Conservation (phyloP, 1,140 invertebrate species). For the Macrosteles quadrilineatus region DNA sequence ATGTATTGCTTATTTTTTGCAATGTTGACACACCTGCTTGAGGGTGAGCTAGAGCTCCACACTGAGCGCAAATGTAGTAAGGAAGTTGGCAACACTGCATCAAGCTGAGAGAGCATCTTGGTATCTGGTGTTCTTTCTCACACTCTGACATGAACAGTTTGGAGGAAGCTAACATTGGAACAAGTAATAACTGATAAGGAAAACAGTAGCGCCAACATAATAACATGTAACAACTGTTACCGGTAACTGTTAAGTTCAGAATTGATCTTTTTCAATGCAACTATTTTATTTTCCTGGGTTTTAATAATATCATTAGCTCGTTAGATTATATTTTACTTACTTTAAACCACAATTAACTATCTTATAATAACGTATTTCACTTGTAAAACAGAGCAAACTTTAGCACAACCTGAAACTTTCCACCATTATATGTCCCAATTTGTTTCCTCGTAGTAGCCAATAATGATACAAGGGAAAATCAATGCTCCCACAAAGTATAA, state of each 20-base stretch:
- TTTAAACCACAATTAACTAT: no score
- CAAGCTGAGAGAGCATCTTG: conserved; percentile 35
- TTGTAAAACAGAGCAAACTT: no score
- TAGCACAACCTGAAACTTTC: no score
- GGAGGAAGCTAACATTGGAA: background rate
- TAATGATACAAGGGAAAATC: no score
- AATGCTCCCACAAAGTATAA: no score
- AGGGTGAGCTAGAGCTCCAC: conserved; percentile 32
- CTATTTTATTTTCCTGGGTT: background rate
- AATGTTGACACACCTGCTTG: conserved; percentile 18
- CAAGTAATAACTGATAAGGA: background rate
- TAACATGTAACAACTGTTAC: background rate
- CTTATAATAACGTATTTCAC: no score
- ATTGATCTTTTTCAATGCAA: background rate
- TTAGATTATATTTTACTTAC: background rate
- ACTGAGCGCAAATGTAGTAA: conserved; percentile 29
- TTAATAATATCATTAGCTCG: background rate
- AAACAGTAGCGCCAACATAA: background rate
- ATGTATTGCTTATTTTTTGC: no score
- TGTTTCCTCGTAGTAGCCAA: no score
- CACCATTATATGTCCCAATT: no score
- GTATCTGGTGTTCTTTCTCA: conserved; percentile 27
- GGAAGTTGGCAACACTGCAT: conserved; percentile 31
- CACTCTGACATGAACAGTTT: conserved; percentile 22
- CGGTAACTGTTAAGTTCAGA: background rate